phyloP scores from a whole-genome alignment of 2,888 invertebrate species.

The Ochropleura leucogaster region DNA sequence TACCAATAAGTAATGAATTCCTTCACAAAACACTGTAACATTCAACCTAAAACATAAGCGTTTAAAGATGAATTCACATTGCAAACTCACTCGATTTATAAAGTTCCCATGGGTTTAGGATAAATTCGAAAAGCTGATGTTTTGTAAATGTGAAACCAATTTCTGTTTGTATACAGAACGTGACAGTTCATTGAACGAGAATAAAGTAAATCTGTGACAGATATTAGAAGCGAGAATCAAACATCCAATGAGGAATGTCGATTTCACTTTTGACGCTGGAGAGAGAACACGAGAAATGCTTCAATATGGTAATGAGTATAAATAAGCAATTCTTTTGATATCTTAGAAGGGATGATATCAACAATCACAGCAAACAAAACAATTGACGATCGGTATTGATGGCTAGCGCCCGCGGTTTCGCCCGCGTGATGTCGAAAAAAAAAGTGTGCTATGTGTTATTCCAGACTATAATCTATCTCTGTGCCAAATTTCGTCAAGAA shows the following conservation, averaged over 20 bases:
- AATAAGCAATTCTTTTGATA: slow-evolving; percentile 20
- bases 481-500: no score
- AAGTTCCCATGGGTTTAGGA: slow-evolving; percentile 56
- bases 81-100: slow-evolving; percentile 33
- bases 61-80: slow-evolving; percentile 39
- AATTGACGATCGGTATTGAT: background rate
- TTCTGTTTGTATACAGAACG: slow-evolving; percentile 43
- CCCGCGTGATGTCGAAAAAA: no score
- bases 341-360: background rate
- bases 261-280: slow-evolving; percentile 40
- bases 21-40: slow-evolving; percentile 13
- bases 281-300: slow-evolving; percentile 33
- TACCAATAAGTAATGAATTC: slow-evolving; percentile 57
- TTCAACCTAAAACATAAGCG: background rate
- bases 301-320: slow-evolving; percentile 34
- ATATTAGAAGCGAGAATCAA: slow-evolving; percentile 55
- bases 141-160: slow-evolving; percentile 60
- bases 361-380: background rate
- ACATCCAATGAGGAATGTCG: slow-evolving; percentile 51
- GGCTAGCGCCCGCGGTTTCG: no score
- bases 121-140: slow-evolving; percentile 59
- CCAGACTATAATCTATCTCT: no score
- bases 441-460: no score
- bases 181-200: slow-evolving; percentile 57
- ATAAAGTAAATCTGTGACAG: slow-evolving; percentile 55